Conservation (phyloP, 2,888 invertebrate species). For the Volucella bombylans region DNA sequence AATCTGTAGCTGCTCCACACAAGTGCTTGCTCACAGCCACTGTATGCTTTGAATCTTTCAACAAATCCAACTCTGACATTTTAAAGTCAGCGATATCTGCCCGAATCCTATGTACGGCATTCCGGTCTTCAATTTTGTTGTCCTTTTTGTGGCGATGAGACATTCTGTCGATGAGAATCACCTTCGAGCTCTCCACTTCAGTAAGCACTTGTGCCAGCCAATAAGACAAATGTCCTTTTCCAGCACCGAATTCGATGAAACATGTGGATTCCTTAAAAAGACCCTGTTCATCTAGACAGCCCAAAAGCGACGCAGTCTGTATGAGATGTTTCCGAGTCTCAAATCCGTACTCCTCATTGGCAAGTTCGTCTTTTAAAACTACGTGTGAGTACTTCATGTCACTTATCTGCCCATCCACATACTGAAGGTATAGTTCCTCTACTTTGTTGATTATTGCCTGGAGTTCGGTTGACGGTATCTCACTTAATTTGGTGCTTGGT, state of each 20-base stretch:
- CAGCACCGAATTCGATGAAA: slow-evolving; percentile 94
- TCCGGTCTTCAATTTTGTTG: slow-evolving; percentile 84
- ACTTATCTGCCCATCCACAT: slow-evolving; percentile 80
- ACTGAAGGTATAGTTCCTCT: slow-evolving; percentile 80
- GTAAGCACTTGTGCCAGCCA: slow-evolving; percentile 87
- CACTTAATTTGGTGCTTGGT: slow-evolving; percentile 80
- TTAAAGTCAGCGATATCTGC: slow-evolving; percentile 92
- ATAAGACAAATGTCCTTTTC: slow-evolving; percentile 93
- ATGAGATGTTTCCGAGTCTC: slow-evolving; percentile 88
- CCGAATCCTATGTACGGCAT: slow-evolving; percentile 86
- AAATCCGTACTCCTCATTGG: slow-evolving; percentile 85
- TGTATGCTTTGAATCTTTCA: slow-evolving; percentile 83
- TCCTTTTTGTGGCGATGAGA: slow-evolving; percentile 92
- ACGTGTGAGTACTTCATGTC: slow-evolving; percentile 82
- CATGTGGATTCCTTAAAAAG: slow-evolving; percentile 86
- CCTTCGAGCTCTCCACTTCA: slow-evolving; percentile 83
- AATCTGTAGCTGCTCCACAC: slow-evolving; percentile 94
- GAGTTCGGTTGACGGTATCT: slow-evolving; percentile 81
- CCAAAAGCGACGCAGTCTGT: slow-evolving; percentile 90
- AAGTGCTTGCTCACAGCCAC: slow-evolving; percentile 94
- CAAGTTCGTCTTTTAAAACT: slow-evolving; percentile 83
- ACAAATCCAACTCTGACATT: slow-evolving; percentile 84
- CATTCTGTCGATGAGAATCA: slow-evolving; percentile 90
- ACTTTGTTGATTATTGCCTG: slow-evolving; percentile 82
- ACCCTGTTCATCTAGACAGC: slow-evolving; percentile 85